Evolutionary conservation across 2,797 vertebrate species (phyloP).

Genomic region (Cirrhinus molitorella): DNA sequence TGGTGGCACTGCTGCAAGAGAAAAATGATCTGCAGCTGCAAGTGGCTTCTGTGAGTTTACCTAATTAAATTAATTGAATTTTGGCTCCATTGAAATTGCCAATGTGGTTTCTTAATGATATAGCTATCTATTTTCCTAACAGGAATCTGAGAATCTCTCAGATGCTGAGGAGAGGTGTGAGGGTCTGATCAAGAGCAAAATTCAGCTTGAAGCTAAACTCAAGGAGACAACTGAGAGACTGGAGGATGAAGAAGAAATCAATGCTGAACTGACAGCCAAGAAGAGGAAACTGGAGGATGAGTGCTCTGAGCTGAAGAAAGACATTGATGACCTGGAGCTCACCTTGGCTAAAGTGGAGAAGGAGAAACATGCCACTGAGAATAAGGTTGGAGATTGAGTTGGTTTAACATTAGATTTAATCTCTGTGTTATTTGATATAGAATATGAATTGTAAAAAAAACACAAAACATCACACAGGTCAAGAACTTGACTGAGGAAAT

Average conservation of each 20-base stretch:
- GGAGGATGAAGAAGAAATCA: slow-evolving; percentile 85
- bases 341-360: slow-evolving; percentile 89
- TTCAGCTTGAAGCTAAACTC: slow-evolving; percentile 87
- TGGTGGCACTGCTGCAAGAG: slow-evolving; percentile 81
- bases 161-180: slow-evolving; percentile 90
- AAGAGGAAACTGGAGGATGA: slow-evolving; percentile 90
- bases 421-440: neutral
- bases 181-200: slow-evolving; percentile 90
- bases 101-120: neutral
- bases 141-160: slow-evolving; percentile 85
- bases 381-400: slow-evolving; percentile 82
- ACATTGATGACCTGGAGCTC: slow-evolving; percentile 88
- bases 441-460: neutral
- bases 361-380: slow-evolving; percentile 89
- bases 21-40: slow-evolving; percentile 86
- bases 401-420: neutral
- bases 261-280: slow-evolving; percentile 84
- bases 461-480: slow-evolving; percentile 64
- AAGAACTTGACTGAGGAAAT: slow-evolving; percentile 79
- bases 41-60: slow-evolving; percentile 79
- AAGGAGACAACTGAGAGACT: slow-evolving; percentile 87
- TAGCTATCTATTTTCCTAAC: neutral
- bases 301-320: slow-evolving; percentile 89
- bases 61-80: neutral
- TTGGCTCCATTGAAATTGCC: neutral